phyloP scores from a whole-genome alignment of 2,113 vertebrate genomes.

The Otis tarda region DNA sequence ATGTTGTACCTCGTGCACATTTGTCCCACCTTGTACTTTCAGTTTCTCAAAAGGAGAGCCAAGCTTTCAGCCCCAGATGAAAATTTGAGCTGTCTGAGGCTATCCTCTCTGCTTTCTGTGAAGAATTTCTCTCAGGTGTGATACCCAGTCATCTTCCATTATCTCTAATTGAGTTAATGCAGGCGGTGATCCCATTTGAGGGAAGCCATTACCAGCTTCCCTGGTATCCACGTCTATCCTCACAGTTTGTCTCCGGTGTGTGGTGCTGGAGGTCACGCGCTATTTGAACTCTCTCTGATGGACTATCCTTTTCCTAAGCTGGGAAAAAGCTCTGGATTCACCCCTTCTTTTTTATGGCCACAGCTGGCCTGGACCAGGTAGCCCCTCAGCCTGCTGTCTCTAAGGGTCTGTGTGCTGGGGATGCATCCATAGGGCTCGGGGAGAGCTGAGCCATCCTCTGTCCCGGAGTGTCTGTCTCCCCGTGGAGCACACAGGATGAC shows the following conservation, averaged over 20 bases:
- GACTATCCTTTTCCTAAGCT: rapidly evolving
- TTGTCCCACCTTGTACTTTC: not conserved
- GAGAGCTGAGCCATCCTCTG: not conserved
- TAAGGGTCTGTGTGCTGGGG: not conserved
- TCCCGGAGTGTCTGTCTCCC: rapidly evolving
- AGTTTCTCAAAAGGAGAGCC: not conserved
- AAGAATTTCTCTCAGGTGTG: not conserved
- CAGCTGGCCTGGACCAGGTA: not conserved
- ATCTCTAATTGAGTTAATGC: not conserved
- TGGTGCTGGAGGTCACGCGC: rapidly evolving
- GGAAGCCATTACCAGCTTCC: no score
- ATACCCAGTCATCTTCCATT: rapidly evolving
- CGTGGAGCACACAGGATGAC: not conserved
- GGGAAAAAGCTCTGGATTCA: not conserved
- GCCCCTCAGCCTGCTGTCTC: rapidly evolving
- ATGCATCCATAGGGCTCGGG: no score
- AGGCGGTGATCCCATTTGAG: not conserved
- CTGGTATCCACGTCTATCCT: no score
- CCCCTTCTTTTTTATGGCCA: rapidly evolving
- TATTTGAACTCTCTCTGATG: not conserved
- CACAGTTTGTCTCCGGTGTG: not conserved
- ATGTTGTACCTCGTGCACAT: rapidly evolving
- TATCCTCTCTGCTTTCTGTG: not conserved
- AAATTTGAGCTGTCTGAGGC: no score
- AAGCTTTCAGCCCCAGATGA: not conserved